A percentile compares a stretch with the other conserved stretches of the same genome.
These are phyloP conservation scores for Aspidiotus destructor DNA, from an alignment of 2,888 invertebrate species.

Conservation along the genomic window DNA sequence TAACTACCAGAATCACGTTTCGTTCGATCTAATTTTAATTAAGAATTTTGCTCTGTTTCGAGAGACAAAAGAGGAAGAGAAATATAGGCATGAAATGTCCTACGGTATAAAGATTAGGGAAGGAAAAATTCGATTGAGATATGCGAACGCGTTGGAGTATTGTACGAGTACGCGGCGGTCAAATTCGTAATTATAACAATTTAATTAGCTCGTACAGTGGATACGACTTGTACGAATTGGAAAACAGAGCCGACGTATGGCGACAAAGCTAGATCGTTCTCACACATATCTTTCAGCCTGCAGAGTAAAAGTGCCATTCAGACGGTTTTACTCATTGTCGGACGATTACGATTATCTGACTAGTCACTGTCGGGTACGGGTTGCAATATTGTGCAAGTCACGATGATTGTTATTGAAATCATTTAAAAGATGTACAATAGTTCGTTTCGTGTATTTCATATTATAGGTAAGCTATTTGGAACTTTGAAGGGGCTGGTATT, in stretches of 20 bases:
- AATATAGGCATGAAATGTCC: background rate
- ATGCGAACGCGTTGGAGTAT: background rate
- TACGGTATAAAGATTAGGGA: background rate
- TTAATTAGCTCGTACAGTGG: background rate
- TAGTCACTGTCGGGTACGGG: background rate
- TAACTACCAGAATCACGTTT: constrained; percentile 30
- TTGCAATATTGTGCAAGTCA: constrained; percentile 2
- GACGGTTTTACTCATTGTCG: background rate
- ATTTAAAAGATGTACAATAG: background rate
- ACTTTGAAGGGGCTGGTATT: no score
- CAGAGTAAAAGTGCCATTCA: background rate
- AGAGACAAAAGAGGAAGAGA: background rate
- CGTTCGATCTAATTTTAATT: constrained; percentile 20
- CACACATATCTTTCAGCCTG: background rate
- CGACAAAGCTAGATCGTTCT: background rate
- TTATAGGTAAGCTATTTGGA: no score
- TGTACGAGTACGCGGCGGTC: background rate
- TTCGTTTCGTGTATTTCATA: no score
- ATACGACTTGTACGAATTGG: background rate
- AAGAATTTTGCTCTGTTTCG: constrained; percentile 24
- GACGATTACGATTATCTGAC: background rate
- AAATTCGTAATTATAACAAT: background rate
- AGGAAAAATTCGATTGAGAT: background rate
- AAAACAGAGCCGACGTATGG: background rate
- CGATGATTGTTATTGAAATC: constrained; percentile 5